phyloP scores from a whole-genome alignment of 2,888 invertebrate species.

The Arrhopalites spinosus region DNA sequence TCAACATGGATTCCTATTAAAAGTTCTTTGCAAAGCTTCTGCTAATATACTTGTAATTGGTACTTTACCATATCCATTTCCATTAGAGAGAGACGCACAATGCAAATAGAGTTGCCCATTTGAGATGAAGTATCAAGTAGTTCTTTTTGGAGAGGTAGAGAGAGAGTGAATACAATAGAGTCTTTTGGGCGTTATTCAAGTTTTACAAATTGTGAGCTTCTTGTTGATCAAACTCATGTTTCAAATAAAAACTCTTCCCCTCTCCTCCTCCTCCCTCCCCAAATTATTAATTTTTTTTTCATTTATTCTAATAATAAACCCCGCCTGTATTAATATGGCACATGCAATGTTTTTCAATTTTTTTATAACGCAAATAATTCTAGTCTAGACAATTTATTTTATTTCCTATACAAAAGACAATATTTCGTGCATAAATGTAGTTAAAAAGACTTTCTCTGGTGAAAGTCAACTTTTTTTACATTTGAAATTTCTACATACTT shows the following conservation, averaged over 20 bases:
- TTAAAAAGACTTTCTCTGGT: too few species aligned
- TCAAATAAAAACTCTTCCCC: not conserved
- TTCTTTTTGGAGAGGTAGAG: too few species aligned
- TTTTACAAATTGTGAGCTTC: not conserved
- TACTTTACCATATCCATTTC: not conserved
- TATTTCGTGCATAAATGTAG: too few species aligned
- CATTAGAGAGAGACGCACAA: not conserved
- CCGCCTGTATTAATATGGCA: too few species aligned
- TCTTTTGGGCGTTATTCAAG: not conserved
- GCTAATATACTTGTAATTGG: slow-evolving; percentile 14
- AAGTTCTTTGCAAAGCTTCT: slow-evolving; percentile 10
- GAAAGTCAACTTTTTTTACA: too few species aligned
- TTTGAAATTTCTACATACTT: too few species aligned
- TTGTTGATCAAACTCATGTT: not conserved
- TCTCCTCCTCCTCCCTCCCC: not conserved
- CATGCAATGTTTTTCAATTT: too few species aligned
- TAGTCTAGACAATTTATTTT: too few species aligned
- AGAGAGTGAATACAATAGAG: not conserved
- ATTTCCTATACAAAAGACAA: too few species aligned
- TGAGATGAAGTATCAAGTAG: too few species aligned
- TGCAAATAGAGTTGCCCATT: slow-evolving; percentile 12
- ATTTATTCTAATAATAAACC: too few species aligned
- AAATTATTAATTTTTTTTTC: not conserved
- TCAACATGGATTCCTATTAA: not conserved
- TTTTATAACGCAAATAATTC: too few species aligned